Evolutionary conservation across 2,113 vertebrate genomes (phyloP).

Genomic region (Synchiropus splendidus): DNA sequence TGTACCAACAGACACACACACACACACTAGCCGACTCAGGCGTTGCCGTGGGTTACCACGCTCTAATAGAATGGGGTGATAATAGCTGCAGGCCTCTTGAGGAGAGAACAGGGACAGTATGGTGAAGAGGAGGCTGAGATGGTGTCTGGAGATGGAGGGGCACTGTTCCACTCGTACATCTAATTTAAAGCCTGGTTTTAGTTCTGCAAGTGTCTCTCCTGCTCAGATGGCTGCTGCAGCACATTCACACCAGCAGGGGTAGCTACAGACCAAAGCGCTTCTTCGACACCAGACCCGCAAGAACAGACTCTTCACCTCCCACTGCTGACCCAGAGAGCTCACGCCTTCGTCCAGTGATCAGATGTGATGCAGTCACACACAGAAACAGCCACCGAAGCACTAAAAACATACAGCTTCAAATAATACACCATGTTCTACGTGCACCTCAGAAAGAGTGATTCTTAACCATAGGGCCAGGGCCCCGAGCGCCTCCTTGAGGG

Average conservation of each 20-base stretch:
- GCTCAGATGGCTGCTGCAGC: conserved; percentile 6
- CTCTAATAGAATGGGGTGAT: conserved; percentile 56
- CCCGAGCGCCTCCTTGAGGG: too few relatives aligned
- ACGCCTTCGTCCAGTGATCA: too few relatives aligned
- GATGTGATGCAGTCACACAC: too few relatives aligned
- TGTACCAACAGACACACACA: conserved; percentile 27
- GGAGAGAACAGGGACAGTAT: conserved; percentile 7
- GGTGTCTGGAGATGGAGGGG: conserved; percentile 4
- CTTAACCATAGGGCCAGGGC: too few relatives aligned
- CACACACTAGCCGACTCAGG: conserved; percentile 37
- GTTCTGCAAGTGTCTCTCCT: too few relatives aligned
- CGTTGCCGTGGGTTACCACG: conserved; percentile 60
- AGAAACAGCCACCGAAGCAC: too few relatives aligned
- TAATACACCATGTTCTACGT: too few relatives aligned
- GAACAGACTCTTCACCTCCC: conserved; percentile 32
- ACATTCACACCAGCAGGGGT: neutral
- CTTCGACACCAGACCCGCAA: conserved; percentile 17
- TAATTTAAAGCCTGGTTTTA: too few relatives aligned
- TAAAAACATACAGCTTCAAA: too few relatives aligned
- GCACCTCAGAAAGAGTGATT: too few relatives aligned
- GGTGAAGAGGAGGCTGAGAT: conserved; percentile 12
- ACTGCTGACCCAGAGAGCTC: conserved; percentile 15
- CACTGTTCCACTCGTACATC: conserved; percentile 6
- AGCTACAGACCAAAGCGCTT: neutral
- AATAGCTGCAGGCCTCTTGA: conserved; percentile 27